Base-by-base conservation (phyloP, 2,113 vertebrate species). In the Oryzias curvinotus region DNA sequence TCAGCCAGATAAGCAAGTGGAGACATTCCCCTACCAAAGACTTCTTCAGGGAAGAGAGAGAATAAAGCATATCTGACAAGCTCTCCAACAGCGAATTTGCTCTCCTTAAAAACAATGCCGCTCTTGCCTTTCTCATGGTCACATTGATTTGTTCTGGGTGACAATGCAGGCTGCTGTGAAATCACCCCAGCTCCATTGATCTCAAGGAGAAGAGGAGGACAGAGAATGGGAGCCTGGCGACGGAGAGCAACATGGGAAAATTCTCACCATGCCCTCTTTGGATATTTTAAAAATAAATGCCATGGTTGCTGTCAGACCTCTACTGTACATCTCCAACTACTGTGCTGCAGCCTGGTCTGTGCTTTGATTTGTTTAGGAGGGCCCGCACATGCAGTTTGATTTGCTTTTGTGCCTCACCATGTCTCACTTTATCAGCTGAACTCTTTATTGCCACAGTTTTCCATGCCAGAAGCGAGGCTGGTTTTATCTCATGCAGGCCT, bases 61-160 rank as follows among this genome's bases (percentile, higher is more conserved):
- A 81, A 88, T 83, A 87, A 87, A 86, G 80, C 78, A 83, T 79
- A 85, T 88, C 73, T 87, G 83, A 91, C 83, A 90, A 87, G 73
- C 78, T 77, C 80, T 89, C 83, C 75, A 90, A 84, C 86, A 85
- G 86, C 70, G 73, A 85, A 90, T 90, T 88, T 87, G 87, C 84
- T 86, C 86, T 74, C 79, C 70, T 90, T 85, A 88, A 89, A 89
- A 89, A 90, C 88, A 87, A 89, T 86, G 84, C 78, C 81, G 73
- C 86, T 85, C 81, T 83, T 77, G 86, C 88, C 81, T 87, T 86
- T 81, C 85, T 92, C 88, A 81, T 82, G 85, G 89, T 89, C 75
- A 83, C 86, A 90, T 92, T 90, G 91, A 91, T 92, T 90, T 91
- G 86, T 89, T 88, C 86, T 87, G 85, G 83, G 84, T 87, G 89